A percentile compares a stretch with the other conserved stretches of the same genome.
Conservation (phyloP, 2,113 vertebrate species). For the Chinchilla lanigera region DNA sequence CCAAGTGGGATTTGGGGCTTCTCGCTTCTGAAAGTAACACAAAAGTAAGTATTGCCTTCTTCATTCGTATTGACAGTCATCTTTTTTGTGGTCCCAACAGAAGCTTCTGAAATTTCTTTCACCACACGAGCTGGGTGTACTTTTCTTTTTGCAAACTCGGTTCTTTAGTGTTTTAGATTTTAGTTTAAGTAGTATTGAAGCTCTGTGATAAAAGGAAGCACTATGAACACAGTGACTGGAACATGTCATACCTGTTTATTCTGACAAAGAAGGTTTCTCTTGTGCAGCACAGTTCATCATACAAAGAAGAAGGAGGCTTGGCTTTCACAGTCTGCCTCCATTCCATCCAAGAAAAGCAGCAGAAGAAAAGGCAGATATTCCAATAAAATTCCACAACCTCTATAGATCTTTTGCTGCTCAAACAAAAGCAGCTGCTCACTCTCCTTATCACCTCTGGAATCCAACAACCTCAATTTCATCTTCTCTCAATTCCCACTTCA, state of each 20-base stretch:
- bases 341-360: neutral
- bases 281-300: neutral
- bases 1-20: neutral
- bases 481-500: slow-evolving; percentile 9
- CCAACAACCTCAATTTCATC: slow-evolving; percentile 53
- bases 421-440: slow-evolving; percentile 31
- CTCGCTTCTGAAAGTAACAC: slow-evolving; percentile 7
- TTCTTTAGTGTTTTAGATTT: neutral
- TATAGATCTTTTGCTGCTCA: slow-evolving; percentile 24
- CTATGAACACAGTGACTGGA: neutral
- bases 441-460: slow-evolving; percentile 37
- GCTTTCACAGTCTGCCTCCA: slow-evolving; percentile 39
- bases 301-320: neutral
- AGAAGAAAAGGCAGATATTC: slow-evolving; percentile 12
- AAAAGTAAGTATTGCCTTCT: neutral
- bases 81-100: neutral
- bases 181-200: neutral
- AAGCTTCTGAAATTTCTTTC: neutral
- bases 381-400: slow-evolving; percentile 32
- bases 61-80: neutral
- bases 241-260: neutral
- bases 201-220: neutral
- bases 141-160: neutral
- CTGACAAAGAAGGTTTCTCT: neutral
- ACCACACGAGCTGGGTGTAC: neutral